phyloP scores from a whole-genome alignment of 1,140 invertebrate species.

The Hypsibius dujardini region DNA sequence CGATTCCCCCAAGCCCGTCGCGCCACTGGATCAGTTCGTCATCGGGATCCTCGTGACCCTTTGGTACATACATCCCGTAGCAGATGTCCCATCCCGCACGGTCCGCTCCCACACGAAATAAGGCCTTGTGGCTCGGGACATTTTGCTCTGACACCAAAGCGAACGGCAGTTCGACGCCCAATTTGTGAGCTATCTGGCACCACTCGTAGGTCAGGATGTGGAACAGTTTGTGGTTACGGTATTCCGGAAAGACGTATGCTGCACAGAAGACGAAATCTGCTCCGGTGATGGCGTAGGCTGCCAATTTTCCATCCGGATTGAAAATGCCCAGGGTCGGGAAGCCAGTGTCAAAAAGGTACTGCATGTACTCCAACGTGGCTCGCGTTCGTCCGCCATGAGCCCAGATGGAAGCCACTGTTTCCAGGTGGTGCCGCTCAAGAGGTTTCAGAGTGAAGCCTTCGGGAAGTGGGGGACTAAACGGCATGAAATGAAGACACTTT shows the following conservation, averaged over 20 bases:
- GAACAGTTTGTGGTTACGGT: background rate
- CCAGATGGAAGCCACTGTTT: background rate
- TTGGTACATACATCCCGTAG: background rate
- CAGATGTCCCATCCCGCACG: background rate
- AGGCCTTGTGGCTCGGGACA: background rate
- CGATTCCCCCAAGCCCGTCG: background rate
- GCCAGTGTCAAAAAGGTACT: background rate
- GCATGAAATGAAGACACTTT: background rate
- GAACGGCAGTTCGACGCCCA: background rate
- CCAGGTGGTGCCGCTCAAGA: background rate
- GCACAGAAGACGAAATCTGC: background rate
- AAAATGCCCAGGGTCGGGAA: background rate
- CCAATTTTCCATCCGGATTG: background rate
- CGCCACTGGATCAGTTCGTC: background rate
- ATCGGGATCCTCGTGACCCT: background rate
- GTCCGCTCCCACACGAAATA: background rate
- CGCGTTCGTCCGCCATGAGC: background rate
- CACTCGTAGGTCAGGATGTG: background rate
- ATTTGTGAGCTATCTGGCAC: background rate
- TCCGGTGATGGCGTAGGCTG: background rate
- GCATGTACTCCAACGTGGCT: background rate
- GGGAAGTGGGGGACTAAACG: background rate
- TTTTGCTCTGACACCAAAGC: background rate
- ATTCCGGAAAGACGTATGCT: background rate
- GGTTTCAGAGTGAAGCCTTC: background rate